phyloP scores from a whole-genome alignment of 1,140 invertebrate species.

The Drosophila nasuta region DNA sequence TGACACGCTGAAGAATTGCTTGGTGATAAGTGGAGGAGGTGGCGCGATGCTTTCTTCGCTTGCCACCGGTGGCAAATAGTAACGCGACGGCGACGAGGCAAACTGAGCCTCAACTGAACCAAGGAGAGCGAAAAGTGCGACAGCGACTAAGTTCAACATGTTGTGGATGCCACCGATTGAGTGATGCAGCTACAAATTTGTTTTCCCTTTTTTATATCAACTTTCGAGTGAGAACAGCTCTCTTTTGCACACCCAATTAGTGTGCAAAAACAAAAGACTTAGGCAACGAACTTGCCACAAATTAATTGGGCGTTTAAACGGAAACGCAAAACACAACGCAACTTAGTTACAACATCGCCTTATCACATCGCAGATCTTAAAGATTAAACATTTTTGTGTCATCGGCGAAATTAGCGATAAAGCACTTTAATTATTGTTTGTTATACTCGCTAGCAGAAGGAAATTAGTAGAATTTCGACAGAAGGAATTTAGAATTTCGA shows the following conservation, averaged over 20 bases:
- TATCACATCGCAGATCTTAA: not conserved
- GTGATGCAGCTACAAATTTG: conserved; percentile 1
- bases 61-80: conserved; percentile 63
- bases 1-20: conserved; percentile 75
- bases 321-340: conserved; percentile 17
- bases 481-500: too few relatives aligned
- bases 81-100: conserved; percentile 26
- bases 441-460: too few relatives aligned
- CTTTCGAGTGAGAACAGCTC: not conserved
- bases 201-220: conserved; percentile 32
- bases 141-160: conserved; percentile 41
- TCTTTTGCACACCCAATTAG: conserved; percentile 43
- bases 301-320: conserved; percentile 66
- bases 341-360: conserved; percentile 24
- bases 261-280: conserved; percentile 72
- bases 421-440: too few relatives aligned
- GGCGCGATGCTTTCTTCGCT: conserved; percentile 1
- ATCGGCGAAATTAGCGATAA: not conserved
- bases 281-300: conserved; percentile 64
- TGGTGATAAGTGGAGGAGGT: conserved; percentile 63
- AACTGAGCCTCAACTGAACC: not conserved
- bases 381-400: not conserved
- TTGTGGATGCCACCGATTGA: conserved; percentile 42
- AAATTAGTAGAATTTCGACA: too few relatives aligned
- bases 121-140: not conserved